A percentile compares a stretch with the other conserved stretches of the same genome.
These are phyloP conservation scores for Sitta europaea DNA, from an alignment of 2,113 vertebrate species.

Conservation along the genomic window DNA sequence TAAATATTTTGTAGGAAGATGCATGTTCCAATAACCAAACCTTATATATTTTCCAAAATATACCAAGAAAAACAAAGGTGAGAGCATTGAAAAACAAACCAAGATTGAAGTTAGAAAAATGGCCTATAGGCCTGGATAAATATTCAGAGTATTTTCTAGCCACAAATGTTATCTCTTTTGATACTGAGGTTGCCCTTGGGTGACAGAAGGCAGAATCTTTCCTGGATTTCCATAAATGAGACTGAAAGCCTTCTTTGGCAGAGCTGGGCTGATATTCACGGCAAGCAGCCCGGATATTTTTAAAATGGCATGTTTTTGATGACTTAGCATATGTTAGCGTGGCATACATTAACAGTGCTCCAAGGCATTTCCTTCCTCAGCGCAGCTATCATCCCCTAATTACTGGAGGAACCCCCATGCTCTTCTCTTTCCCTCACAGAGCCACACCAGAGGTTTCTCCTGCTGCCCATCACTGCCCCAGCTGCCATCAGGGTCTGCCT, in stretches of 20 bases:
- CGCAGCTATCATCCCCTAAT: background rate
- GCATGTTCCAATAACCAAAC: background rate
- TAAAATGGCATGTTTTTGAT: constrained; percentile 10
- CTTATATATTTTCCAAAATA: background rate
- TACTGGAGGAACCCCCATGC: background rate
- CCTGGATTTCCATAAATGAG: constrained; percentile 36
- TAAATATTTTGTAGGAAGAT: constrained; percentile 48
- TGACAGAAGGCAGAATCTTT: constrained; percentile 35
- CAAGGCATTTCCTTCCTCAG: background rate
- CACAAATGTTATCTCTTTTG: background rate
- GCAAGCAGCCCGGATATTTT: constrained; percentile 5
- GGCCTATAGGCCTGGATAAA: background rate
- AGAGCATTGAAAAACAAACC: background rate
- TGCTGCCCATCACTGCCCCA: background rate
- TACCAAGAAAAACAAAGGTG: background rate
- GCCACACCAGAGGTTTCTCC: background rate
- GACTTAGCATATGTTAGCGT: constrained; percentile 24
- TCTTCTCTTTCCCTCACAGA: background rate
- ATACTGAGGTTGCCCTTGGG: constrained; percentile 23
- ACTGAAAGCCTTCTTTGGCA: background rate
- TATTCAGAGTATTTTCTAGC: background rate
- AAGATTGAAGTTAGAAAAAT: background rate
- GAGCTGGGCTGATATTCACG: background rate
- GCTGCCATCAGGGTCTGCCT: background rate
- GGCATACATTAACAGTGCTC: background rate